Base-by-base conservation (phyloP, 2,888 invertebrate species). In the Erynnis tages region DNA sequence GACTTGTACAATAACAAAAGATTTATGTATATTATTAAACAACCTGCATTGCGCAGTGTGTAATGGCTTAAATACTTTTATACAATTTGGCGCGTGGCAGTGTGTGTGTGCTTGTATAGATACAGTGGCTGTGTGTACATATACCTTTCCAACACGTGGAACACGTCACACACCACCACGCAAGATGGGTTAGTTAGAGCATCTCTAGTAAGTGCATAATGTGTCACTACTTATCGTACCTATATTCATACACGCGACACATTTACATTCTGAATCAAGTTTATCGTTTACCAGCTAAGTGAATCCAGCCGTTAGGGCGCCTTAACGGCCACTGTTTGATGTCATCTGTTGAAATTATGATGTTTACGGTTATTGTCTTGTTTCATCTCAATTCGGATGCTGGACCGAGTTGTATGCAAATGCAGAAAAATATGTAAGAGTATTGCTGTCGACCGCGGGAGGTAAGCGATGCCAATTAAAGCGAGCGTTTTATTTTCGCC, bases 311-410 rank as follows among this genome's bases (percentile, higher is more conserved):
- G 32, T 44, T 29, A 30, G 30, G 44, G 10, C 21, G 32, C 32
- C 44, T 44, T 32, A 44, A n/a, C 11, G 8, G 3, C 11, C 11
- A 32, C 23, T 13, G 34, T 35, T n/a, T 7, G 45, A 46, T 46
- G 16, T 10, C 45, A 46, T 35, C 45, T 34, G 21, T 21, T 10
- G 45, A 17, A 25, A 46, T 23, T 23, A 25, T 32, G 11, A 34
- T 45, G 35, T 46, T 46, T 46, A 35, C 17, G 34, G 35, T 46
- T 34, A 46, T 35, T 34, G 10, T 21, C 25, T 46, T 46, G 7
- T 34, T 23, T 10, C 25, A 25, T 35, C 16, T 35, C 16, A 25
- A 25, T n/a, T 8, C 43, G n/a, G n/a, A n/a, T n/a, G n/a, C n/a
- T n/a, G n/a, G n/a, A n/a, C n/a, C n/a, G 13, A 29, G n/a, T 27